Conservation (phyloP, 2,113 vertebrate species). For the Lagopus leucura region DNA sequence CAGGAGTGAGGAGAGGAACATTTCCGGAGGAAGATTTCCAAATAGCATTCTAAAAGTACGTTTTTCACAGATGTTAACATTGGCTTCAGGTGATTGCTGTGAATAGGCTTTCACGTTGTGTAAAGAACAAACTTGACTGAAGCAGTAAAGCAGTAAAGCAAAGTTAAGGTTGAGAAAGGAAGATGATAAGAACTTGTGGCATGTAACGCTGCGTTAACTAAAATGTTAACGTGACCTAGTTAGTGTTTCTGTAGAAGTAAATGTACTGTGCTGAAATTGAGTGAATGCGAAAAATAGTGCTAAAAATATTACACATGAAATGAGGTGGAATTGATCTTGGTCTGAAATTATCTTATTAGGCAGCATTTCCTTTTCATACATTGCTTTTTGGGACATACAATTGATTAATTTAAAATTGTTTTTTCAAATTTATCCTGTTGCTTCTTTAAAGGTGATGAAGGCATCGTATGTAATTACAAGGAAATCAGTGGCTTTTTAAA, state of each 20-base stretch:
- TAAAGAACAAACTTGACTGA: not conserved
- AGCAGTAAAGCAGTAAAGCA: rapidly evolving
- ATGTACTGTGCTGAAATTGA: not conserved
- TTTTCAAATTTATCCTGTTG: not conserved
- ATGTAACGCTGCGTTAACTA: not conserved
- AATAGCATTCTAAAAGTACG: not conserved
- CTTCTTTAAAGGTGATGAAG: not conserved
- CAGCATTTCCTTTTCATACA: not conserved
- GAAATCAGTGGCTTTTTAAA: not conserved
- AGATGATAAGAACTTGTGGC: not conserved
- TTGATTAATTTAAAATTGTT: not conserved
- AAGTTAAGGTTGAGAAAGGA: not conserved
- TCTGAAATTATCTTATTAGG: not conserved
- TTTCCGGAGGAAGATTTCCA: not conserved
- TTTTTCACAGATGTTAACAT: not conserved
- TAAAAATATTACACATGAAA: not conserved
- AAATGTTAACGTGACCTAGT: not conserved
- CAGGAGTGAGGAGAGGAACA: not conserved
- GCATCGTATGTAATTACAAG: not conserved
- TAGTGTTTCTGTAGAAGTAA: not conserved
- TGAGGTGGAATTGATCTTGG: not conserved
- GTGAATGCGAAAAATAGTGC: not conserved
- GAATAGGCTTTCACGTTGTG: not conserved
- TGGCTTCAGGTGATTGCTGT: not conserved
- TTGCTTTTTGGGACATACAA: not conserved